phyloP scores from a whole-genome alignment of 2,888 invertebrate genomes.

The Caenorhabditis becei region DNA sequence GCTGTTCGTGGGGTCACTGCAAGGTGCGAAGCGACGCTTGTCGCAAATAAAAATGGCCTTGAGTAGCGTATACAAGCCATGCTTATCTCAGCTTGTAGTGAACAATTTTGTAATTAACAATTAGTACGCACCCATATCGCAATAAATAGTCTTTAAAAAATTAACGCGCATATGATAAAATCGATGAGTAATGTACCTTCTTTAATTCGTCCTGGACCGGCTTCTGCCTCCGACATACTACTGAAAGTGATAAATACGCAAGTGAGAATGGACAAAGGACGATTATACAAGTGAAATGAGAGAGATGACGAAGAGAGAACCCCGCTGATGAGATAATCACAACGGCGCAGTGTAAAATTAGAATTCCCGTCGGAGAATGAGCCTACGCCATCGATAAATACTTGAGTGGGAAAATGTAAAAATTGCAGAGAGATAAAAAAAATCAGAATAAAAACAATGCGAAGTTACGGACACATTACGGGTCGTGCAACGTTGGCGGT shows the following conservation, averaged over 20 bases:
- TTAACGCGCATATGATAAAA: background rate
- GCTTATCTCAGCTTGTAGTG: no score
- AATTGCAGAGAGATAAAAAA: background rate
- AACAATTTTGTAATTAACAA: no score
- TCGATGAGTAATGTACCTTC: background rate
- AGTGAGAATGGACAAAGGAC: background rate
- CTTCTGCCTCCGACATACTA: slow-evolving; percentile 47
- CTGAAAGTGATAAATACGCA: slow-evolving; percentile 25
- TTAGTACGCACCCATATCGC: no score
- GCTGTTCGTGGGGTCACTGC: no score
- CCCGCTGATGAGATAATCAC: background rate
- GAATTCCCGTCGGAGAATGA: background rate
- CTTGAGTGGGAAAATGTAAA: background rate
- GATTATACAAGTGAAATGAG: background rate
- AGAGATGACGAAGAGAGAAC: background rate
- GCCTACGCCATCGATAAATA: no score
- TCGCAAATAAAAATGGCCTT: no score
- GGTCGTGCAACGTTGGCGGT: background rate
- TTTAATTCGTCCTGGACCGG: slow-evolving; percentile 4
- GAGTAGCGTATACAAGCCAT: no score
- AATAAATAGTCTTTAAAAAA: no score
- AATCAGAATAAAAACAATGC: background rate
- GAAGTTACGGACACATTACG: background rate
- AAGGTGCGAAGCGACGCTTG: no score
- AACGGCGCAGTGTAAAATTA: background rate